phyloP scores from a whole-genome alignment of 2,113 vertebrate species.

The Microtus ochrogaster region DNA sequence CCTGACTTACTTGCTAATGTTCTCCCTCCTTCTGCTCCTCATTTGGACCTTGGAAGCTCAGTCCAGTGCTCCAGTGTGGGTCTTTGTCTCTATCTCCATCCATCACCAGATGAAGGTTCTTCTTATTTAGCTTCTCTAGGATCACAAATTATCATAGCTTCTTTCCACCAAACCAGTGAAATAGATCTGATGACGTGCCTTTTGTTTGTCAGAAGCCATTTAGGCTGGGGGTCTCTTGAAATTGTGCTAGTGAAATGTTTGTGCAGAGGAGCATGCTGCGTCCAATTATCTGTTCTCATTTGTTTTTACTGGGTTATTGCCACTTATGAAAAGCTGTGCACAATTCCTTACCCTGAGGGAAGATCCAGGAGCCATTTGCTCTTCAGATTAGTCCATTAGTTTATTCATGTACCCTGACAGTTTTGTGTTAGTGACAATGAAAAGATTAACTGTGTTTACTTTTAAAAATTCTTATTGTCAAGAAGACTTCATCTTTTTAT shows the following conservation, averaged over 20 bases:
- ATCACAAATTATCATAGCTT: neutral
- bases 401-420: neutral
- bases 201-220: neutral
- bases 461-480: neutral
- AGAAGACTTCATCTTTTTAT: slow-evolving; percentile 19
- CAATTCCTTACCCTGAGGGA: neutral
- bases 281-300: neutral
- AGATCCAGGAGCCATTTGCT: slow-evolving; percentile 30
- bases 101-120: too few species aligned
- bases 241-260: neutral
- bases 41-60: too few species aligned
- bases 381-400: slow-evolving; percentile 15
- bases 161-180: neutral
- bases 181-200: neutral
- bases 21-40: too few species aligned
- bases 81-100: too few species aligned
- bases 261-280: neutral
- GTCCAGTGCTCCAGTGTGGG: too few species aligned
- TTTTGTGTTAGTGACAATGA: slow-evolving; percentile 41
- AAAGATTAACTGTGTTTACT: neutral
- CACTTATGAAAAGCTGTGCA: neutral
- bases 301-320: neutral
- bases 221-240: neutral
- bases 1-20: too few species aligned
- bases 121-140: too few species aligned